These are phyloP conservation scores for Oreohelix idahoensis DNA, from an alignment of 1,140 invertebrate species.

Conservation along the genomic window DNA sequence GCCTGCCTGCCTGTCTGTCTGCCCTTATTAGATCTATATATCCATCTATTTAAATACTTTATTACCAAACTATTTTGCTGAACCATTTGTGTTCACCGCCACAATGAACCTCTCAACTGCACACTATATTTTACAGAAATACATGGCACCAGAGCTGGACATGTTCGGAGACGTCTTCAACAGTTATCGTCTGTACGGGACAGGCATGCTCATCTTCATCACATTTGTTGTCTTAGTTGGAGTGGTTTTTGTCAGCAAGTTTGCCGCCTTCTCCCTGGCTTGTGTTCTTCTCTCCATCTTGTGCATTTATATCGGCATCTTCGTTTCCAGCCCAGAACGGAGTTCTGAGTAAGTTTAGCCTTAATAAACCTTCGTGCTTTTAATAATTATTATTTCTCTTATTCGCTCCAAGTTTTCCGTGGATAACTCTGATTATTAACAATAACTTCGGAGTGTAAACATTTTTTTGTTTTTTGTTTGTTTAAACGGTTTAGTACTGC, in stretches of 20 bases:
- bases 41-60: too few species aligned
- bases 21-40: too few species aligned
- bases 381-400: too few species aligned
- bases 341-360: slow-evolving; percentile 76
- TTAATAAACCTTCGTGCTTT: too few species aligned
- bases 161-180: slow-evolving; percentile 94
- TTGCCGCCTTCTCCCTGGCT: slow-evolving; percentile 94
- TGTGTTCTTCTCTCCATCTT: slow-evolving; percentile 97
- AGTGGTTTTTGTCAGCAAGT: slow-evolving; percentile 99
- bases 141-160: slow-evolving; percentile 93
- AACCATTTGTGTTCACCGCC: too few species aligned
- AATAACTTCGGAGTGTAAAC: too few species aligned
- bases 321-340: slow-evolving; percentile 89
- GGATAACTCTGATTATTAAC: too few species aligned
- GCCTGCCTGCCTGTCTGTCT: too few species aligned
- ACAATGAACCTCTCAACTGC: not conserved
- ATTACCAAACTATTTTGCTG: too few species aligned
- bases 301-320: slow-evolving; percentile 96
- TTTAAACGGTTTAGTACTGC: too few species aligned
- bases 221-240: slow-evolving; percentile 96
- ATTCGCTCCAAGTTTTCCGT: too few species aligned
- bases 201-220: slow-evolving; percentile 89
- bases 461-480: too few species aligned
- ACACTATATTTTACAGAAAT: slow-evolving; percentile 81
- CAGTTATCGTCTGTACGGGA: slow-evolving; percentile 98